A percentile compares a stretch with the other conserved stretches of the same genome.
Conservation (phyloP, 2,888 invertebrate genomes). For the Cephus pulcher region DNA sequence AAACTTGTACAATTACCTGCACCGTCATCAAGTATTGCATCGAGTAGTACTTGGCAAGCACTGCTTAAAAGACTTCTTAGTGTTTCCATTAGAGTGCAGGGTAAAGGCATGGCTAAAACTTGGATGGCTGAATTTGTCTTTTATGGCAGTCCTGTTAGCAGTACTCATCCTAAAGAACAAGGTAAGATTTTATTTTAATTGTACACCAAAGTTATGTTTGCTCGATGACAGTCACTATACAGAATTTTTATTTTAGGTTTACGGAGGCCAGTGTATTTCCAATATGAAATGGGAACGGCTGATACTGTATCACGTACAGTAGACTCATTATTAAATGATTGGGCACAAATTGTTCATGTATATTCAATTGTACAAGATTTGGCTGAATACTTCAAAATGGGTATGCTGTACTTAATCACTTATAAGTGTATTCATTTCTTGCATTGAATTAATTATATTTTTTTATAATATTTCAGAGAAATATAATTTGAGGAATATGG, state of each 20-base stretch:
- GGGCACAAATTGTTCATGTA: conserved; percentile 92
- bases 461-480: conserved; percentile 67
- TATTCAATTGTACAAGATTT: conserved; percentile 88
- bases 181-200: conserved; percentile 63
- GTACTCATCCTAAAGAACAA: conserved; percentile 86
- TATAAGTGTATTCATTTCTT: conserved; percentile 3
- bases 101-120: conserved; percentile 80
- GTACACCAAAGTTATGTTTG: neutral
- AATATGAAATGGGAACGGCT: conserved; percentile 89
- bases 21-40: conserved; percentile 69
- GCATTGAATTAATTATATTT: conserved; percentile 17
- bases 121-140: conserved; percentile 95
- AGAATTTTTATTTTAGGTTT: conserved; percentile 70
- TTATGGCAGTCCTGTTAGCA: conserved; percentile 83
- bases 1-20: conserved; percentile 82
- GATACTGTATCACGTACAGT: conserved; percentile 85
- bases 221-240: neutral
- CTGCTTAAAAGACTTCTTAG: conserved; percentile 84
- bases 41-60: conserved; percentile 73
- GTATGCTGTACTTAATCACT: conserved; percentile 57
- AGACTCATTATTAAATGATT: conserved; percentile 88
- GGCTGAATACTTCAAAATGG: conserved; percentile 81
- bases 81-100: conserved; percentile 84
- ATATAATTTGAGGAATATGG: conserved; percentile 75
- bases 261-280: conserved; percentile 88